These are phyloP conservation scores for Nipponia nippon DNA, from an alignment of 2,113 vertebrate genomes.

Conservation along the genomic window DNA sequence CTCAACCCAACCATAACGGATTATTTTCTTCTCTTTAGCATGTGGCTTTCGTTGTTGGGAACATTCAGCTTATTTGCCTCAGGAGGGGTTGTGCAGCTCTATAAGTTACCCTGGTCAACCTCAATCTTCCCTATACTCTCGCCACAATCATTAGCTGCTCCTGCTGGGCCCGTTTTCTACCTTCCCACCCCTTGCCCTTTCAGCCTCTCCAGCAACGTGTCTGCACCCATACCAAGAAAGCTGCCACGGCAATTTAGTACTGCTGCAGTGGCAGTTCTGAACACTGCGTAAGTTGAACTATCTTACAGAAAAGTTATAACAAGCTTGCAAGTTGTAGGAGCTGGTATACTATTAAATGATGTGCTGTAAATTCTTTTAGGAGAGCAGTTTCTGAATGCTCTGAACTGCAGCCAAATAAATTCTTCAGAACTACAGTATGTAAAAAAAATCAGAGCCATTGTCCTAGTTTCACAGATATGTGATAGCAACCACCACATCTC, in stretches of 20 bases:
- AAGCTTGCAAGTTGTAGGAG: background rate
- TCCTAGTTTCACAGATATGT: background rate
- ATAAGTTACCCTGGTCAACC: background rate
- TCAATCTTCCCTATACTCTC: background rate
- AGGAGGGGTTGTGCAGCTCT: background rate
- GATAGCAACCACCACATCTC: background rate
- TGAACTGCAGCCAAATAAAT: background rate
- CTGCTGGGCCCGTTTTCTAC: background rate
- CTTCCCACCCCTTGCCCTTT: background rate
- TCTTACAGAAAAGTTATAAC: background rate
- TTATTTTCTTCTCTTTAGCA: background rate
- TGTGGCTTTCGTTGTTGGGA: background rate
- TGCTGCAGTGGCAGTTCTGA: background rate
- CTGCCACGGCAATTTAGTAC: background rate
- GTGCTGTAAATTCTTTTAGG: background rate
- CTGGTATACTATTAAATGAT: background rate
- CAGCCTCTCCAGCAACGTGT: background rate
- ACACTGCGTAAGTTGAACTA: background rate
- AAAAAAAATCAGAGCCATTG: background rate
- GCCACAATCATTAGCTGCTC: background rate
- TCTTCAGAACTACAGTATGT: background rate
- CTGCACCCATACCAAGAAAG: background rate
- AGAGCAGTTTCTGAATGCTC: background rate
- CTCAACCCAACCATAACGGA: background rate
- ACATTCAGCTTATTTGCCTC: background rate